Conservation (phyloP, 2,797 vertebrate species). For the Tragelaphus oryx region DNA sequence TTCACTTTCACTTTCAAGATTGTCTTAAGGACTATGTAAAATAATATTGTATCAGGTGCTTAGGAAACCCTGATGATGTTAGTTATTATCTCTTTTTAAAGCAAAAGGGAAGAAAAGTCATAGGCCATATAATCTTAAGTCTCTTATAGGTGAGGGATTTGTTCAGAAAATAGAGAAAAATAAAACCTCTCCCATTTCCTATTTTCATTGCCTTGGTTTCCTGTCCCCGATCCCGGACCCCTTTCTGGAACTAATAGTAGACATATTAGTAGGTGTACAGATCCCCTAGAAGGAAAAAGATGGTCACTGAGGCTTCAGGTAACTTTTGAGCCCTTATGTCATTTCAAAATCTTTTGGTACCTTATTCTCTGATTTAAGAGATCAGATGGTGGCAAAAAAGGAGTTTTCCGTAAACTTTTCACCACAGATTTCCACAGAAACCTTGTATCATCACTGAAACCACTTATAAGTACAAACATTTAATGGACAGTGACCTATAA, state of each 20-base stretch:
- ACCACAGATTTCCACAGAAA: background rate
- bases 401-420: background rate
- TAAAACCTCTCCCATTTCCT: background rate
- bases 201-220: constrained; percentile 15
- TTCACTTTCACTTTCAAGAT: background rate
- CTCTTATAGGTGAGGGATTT: background rate
- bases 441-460: background rate
- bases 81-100: constrained; percentile 24
- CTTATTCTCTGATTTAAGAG: background rate
- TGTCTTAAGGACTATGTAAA: background rate
- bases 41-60: background rate
- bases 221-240: accelerated
- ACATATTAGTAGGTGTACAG: background rate
- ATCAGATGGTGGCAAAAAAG: constrained; percentile 7
- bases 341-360: background rate
- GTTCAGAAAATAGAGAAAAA: background rate
- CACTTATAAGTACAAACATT: background rate
- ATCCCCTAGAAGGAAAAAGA: background rate
- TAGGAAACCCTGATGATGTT: background rate
- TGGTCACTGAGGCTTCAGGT: background rate
- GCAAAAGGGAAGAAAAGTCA: background rate
- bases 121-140: background rate
- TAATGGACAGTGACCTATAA: background rate
- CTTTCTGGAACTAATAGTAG: background rate
- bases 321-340: background rate